Base-by-base conservation (phyloP, 2,888 invertebrate species). In the Tromatobia lineatoria region DNA sequence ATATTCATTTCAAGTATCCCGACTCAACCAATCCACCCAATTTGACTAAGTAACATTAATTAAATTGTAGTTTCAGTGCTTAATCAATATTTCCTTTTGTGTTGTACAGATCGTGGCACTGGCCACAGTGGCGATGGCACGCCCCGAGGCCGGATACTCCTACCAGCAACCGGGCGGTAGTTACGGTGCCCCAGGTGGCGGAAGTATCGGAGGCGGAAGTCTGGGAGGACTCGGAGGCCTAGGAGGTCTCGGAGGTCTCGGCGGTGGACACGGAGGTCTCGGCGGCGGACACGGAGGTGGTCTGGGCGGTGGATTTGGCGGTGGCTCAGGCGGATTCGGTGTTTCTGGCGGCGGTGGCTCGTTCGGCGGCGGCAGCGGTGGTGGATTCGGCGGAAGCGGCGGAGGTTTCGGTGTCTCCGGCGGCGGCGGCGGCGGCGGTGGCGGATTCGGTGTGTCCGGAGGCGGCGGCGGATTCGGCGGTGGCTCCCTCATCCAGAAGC, bases 401-500 rank as follows among this genome's bases (percentile, higher is more conserved):
- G 86, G 87, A 29, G 88, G 90, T 20, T 82, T 83, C 23, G 91
- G 92, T 78, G 88, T 88, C 0, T 25, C 42, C 42, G 79, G 79
- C 38, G 79, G 80, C 13, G 84, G 86, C 54, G 64, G 64, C 34
- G 64, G 64, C 11, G 64, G 64, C 38, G 64, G 64, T 20, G 66
- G 66, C 23, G 89, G 90, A n/a, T 82, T 87, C 8, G 91, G 89
- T 4, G 87, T 88, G 0, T 90, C 91, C 42, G 85, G 88, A 79
- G 90, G 95, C 59, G 94, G 95, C 64, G 88, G 89, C 57, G 93
- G 88, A 82, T 90, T 92, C 87, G 94, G 94, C 83, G 94, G 94
- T 83, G 95, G 95, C 88, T 95, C 96, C 90, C 94, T 97, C 59
- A 96, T 97, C 87, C 97, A 97, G 93, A 97, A 97, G 92, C 97